Base-by-base conservation (phyloP, 2,888 invertebrate species). In the Eilema caniola region DNA sequence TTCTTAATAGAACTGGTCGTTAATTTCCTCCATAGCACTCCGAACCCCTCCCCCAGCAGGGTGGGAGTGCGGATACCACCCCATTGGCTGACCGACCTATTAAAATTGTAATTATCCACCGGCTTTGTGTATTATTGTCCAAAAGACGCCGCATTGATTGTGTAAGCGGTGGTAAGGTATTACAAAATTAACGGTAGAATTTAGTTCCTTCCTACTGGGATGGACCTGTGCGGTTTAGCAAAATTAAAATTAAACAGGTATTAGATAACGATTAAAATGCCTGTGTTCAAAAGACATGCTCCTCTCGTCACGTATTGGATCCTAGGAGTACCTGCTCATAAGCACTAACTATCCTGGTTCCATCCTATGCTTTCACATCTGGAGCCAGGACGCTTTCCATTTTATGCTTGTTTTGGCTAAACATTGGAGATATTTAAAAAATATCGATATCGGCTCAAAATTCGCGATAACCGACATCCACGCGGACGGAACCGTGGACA, bases 21-120 rank as follows among this genome's bases (percentile, higher is more conserved):
- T 87, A 75, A 75, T 72, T 82, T 76, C 76, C 81, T 75, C 77
- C 79, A 62, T 75, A 73, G 74, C 77, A 74, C 68, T 75, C 71
- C 73, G 69, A 3, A 53, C 41, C 59, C 75, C 76, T 72, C 62
- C 70, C 57, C 77, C 74, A 37, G 70, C 65, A 69, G 75, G 72
- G 74, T 62, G 78, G 72, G 69, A 72, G 68, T 57, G 75, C 63
- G 53, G 37, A 64, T 62, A 72, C 81, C 81, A 57, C 78, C 84
- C 85, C 84, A 83, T 82, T 82, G 85, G 82, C 87, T 93, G 93
- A 92, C 93, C 92, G 90, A 90, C 91, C 92, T 89, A 93, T 93
- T 94, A 93, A 93, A 94, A 92, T 92, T 88, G 90, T 93, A 93
- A 94, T 94, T 92, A 92, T 89, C 88, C 83, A 85, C 87, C 85